phyloP scores from a whole-genome alignment of 2,113 vertebrate species.

The Gavialis gangeticus region DNA sequence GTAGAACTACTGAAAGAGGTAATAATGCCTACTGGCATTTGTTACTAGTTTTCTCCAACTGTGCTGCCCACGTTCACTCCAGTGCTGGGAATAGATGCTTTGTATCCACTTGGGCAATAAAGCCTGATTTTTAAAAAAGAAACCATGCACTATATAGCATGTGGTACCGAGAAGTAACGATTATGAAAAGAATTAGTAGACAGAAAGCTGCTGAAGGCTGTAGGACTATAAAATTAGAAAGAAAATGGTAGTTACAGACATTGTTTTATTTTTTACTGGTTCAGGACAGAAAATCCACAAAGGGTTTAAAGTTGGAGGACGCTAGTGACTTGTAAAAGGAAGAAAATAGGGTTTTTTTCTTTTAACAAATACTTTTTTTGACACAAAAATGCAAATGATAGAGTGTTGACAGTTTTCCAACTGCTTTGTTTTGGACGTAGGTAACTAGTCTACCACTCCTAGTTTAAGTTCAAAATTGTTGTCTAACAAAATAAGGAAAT shows the following conservation, averaged over 20 bases:
- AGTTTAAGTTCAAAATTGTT: background rate
- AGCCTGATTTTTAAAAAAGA: conserved; percentile 63
- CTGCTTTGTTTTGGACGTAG: background rate
- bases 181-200: conserved; percentile 59
- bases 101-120: conserved; percentile 47
- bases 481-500: background rate
- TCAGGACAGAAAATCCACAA: conserved; percentile 11
- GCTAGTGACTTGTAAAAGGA: background rate
- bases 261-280: conserved; percentile 2
- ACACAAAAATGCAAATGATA: background rate
- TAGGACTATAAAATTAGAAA: conserved; percentile 28
- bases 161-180: conserved; percentile 19
- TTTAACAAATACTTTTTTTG: background rate
- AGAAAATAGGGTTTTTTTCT: background rate
- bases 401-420: background rate
- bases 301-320: background rate
- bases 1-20: conserved; percentile 33
- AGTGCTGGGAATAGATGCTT: conserved; percentile 20
- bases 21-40: conserved; percentile 61
- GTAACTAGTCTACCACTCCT: background rate
- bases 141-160: conserved; percentile 54
- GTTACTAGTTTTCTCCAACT: conserved; percentile 41
- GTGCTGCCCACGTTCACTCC: conserved; percentile 41
- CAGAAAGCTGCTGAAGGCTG: conserved; percentile 24
- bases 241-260: conserved; percentile 21